These are phyloP conservation scores for Marmota monax DNA, from an alignment of 2,113 vertebrate genomes.

Conservation along the genomic window DNA sequence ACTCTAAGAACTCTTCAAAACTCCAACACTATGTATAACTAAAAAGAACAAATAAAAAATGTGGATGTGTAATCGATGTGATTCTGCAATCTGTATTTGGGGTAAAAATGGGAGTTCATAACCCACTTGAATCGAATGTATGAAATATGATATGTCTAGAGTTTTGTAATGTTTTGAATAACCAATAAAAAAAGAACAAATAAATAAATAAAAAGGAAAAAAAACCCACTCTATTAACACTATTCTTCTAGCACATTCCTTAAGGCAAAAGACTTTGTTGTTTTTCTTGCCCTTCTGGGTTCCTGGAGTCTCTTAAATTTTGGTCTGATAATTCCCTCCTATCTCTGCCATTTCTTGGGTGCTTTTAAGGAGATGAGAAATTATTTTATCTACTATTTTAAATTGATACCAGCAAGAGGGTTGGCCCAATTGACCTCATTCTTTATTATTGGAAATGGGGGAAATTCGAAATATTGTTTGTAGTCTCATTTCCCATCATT, in stretches of 20 bases:
- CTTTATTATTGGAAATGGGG: neutral
- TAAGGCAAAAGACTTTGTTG: neutral
- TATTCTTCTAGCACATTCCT: neutral
- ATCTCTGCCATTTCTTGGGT: conserved; percentile 39
- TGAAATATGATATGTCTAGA: too few relatives aligned
- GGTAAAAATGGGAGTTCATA: too few relatives aligned
- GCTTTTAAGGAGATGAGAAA: neutral
- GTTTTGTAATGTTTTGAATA: too few relatives aligned
- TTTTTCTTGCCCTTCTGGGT: neutral
- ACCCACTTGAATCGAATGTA: too few relatives aligned
- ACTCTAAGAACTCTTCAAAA: neutral
- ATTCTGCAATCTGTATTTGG: too few relatives aligned
- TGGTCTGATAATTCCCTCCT: neutral
- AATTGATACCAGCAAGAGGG: neutral
- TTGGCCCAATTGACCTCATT: neutral
- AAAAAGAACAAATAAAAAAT: too few relatives aligned
- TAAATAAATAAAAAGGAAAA: too few relatives aligned
- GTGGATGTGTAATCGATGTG: too few relatives aligned
- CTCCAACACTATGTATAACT: too few relatives aligned
- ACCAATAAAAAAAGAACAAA: neutral
- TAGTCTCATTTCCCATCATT: neutral
- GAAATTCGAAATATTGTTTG: neutral
- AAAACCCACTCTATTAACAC: neutral
- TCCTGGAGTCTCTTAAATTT: neutral
- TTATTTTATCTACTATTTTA: neutral